Base-by-base conservation (phyloP, 1,140 invertebrate species). In the Caenorhabditis inopinata region DNA sequence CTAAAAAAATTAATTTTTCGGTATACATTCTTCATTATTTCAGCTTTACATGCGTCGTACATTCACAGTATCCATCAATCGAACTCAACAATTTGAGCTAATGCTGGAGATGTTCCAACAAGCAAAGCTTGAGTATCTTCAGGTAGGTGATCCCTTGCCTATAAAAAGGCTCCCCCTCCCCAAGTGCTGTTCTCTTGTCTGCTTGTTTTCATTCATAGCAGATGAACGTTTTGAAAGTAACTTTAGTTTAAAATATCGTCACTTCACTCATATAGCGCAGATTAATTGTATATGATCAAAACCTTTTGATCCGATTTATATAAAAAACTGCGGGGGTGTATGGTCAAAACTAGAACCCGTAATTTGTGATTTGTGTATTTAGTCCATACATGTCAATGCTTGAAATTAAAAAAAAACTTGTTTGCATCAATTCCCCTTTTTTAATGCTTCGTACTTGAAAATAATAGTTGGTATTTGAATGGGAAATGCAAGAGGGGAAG, bases 41-140 rank as follows among this genome's bases (percentile, higher is more conserved):
- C 62, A 88, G 86, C 73, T 87, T 16, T 88, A 87, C 73, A 78
- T 87, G 25, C 78, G 86, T 21, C 79, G 85, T 38, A 86, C 86
- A 18, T 87, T 87, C 75, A 87, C 86, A 11, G 49, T 80, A 1
- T 75, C 82, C 0, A 78, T 86, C 12, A 87, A 87, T 58, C 76
- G 86, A 38, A 86, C 84, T 2, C 58, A 35, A 11, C 86, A 87
- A 82, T 87, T 87, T 35, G 85, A 85, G 25, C 38, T 88, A 6
- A 83, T 87, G 85, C 84, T 88, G 80, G 45, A 79, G 62, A 84
- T 87, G 84, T 87, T 87, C 62, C 46, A 78, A 46, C 81, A 84
- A 58, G 86, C 87, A 32, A 83, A 88, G 27, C 75, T 87, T 18
- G 82, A 86, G 16, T 74, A 85, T 29, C 80, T 87, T 47, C 79